phyloP scores from a whole-genome alignment of 2,113 vertebrate genomes.

The Nymphicus hollandicus region DNA sequence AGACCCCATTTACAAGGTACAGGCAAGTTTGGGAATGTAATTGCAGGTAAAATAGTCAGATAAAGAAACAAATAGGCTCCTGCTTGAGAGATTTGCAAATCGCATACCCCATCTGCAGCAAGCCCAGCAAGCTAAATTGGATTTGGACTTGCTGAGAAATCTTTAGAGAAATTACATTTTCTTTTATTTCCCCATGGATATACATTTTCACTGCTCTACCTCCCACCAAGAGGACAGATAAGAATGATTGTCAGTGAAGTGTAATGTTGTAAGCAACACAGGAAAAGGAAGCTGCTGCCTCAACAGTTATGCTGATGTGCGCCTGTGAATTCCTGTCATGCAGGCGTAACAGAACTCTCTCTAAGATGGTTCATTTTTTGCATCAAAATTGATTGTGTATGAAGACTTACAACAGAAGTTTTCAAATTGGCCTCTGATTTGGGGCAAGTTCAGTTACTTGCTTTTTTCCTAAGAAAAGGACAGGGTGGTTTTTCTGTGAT shows the following conservation, averaged over 20 bases:
- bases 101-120: background rate
- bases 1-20: background rate
- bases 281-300: background rate
- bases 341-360: background rate
- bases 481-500: rapidly evolving
- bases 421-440: background rate
- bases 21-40: background rate
- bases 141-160: slow-evolving; percentile 14
- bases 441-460: background rate
- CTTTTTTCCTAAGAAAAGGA: background rate
- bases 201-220: background rate
- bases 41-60: slow-evolving; percentile 2
- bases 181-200: slow-evolving; percentile 36
- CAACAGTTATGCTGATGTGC: background rate
- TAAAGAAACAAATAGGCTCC: slow-evolving; percentile 2
- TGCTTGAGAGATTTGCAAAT: slow-evolving; percentile 27
- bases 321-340: background rate
- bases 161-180: slow-evolving; percentile 15
- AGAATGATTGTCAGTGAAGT: background rate
- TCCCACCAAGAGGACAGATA: background rate
- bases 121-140: slow-evolving; percentile 1
- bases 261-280: background rate
- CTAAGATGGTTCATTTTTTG: background rate
- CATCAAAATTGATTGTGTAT: background rate
- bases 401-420: background rate